phyloP scores from a whole-genome alignment of 1,140 invertebrate species.

The Drosophila arawakana region DNA sequence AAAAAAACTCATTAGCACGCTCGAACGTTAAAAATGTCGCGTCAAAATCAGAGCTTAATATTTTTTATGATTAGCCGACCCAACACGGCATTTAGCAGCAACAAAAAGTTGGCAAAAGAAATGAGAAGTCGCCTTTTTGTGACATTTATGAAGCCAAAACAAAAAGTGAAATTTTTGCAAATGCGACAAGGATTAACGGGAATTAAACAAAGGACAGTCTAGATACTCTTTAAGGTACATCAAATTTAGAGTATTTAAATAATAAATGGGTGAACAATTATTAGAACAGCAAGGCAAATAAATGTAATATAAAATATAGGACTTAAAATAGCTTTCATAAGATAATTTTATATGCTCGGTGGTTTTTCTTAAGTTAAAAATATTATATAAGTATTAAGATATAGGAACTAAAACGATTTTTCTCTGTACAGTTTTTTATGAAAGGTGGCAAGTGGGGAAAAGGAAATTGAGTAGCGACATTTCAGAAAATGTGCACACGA shows the following conservation, averaged over 20 bases:
- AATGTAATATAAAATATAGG: too few relatives aligned
- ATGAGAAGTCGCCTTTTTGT: slow-evolving; percentile 12
- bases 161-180: slow-evolving; percentile 6
- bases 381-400: too few relatives aligned
- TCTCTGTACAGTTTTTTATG: too few relatives aligned
- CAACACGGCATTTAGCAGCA: slow-evolving; percentile 30
- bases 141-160: slow-evolving; percentile 42
- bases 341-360: too few relatives aligned
- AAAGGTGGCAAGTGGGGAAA: not conserved
- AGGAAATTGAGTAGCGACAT: slow-evolving; percentile 18
- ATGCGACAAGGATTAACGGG: slow-evolving; percentile 7
- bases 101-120: not conserved
- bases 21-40: slow-evolving; percentile 82
- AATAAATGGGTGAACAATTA: too few relatives aligned
- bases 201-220: not conserved
- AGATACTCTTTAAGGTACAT: slow-evolving; percentile 9
- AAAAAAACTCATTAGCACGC: slow-evolving; percentile 79
- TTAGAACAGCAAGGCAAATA: too few relatives aligned
- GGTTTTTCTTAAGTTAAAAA: too few relatives aligned
- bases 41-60: slow-evolving; percentile 82
- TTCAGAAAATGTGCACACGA: slow-evolving; percentile 37
- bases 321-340: too few relatives aligned
- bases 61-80: slow-evolving; percentile 72
- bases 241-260: not conserved
- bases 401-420: too few relatives aligned